Conservation (phyloP, 2,113 vertebrate species). For the Brachirus orientalis region DNA sequence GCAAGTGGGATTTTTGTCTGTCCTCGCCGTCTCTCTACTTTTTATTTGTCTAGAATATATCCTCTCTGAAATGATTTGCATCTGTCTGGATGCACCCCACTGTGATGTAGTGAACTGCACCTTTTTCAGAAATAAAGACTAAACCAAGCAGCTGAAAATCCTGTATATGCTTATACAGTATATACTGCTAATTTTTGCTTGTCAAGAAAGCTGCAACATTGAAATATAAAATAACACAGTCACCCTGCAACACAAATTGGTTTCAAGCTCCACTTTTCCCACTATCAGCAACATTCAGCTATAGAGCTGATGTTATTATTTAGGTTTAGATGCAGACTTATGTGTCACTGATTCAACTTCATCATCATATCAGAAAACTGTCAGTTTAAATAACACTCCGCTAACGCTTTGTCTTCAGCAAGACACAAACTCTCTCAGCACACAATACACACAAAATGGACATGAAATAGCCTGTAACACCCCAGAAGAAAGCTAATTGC, state of each 20-base stretch:
- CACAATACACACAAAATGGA: constrained; percentile 3
- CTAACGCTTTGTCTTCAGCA: constrained; percentile 4
- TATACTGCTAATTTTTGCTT: constrained; percentile 13
- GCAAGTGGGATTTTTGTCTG: constrained; percentile 60
- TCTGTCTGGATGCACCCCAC: constrained; percentile 27
- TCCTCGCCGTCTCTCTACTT: constrained; percentile 40
- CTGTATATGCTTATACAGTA: not conserved
- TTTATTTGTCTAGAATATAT: constrained; percentile 36
- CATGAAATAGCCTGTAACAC: constrained; percentile 1
- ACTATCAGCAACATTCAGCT: not conserved
- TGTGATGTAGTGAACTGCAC: not conserved
- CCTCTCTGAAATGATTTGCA: constrained; percentile 50
- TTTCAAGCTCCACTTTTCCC: not conserved
- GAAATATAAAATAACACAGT: too few relatives aligned
- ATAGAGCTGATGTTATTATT: not conserved
- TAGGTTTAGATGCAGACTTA: not conserved
- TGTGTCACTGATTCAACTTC: constrained; percentile 25
- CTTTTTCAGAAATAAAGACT: constrained; percentile 3
- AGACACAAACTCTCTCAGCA: constrained; percentile 5
- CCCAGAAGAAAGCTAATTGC: not conserved
- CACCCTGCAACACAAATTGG: not conserved
- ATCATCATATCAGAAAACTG: constrained; percentile 27
- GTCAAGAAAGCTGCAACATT: not conserved
- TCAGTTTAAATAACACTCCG: constrained; percentile 23
- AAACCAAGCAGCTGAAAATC: not conserved